These are phyloP conservation scores for Asteroscopus sphinx DNA, from an alignment of 2,888 invertebrate species.

Conservation along the genomic window DNA sequence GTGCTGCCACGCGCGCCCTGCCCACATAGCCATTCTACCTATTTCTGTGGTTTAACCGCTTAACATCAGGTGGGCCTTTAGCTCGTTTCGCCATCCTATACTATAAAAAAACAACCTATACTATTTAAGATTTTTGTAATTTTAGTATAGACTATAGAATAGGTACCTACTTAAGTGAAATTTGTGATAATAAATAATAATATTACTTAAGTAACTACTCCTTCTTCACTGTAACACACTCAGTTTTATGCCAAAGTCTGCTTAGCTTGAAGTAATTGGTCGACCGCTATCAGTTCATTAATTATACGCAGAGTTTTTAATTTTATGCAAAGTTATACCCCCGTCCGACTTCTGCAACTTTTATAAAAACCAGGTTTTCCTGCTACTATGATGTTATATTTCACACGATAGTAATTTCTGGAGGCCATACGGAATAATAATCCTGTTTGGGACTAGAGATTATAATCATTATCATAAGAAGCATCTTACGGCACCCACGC, in stretches of 20 bases:
- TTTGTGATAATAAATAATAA: too few relatives aligned
- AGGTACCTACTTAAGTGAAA: too few relatives aligned
- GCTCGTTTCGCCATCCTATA: too few relatives aligned
- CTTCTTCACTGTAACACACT: too few relatives aligned
- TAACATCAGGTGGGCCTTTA: too few relatives aligned
- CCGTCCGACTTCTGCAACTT: slow-evolving; percentile 1
- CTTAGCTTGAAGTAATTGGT: slow-evolving; percentile 23
- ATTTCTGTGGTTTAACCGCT: too few relatives aligned
- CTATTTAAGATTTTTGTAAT: too few relatives aligned
- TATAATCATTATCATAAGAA: slow-evolving; percentile 41
- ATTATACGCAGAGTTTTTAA: slow-evolving; percentile 15
- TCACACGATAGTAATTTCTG: slow-evolving; percentile 7
- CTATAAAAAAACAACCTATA: too few relatives aligned
- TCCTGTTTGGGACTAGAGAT: slow-evolving; percentile 3
- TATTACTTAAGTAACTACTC: too few relatives aligned
- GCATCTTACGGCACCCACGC: slow-evolving; percentile 19
- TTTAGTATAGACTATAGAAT: too few relatives aligned
- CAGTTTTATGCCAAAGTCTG: slow-evolving; percentile 12
- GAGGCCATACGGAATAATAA: background rate
- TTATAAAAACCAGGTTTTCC: slow-evolving; percentile 7
- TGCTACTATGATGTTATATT: background rate
- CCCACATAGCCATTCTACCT: too few relatives aligned
- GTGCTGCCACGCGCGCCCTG: too few relatives aligned
- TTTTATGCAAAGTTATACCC: slow-evolving; percentile 9
- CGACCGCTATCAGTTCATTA: slow-evolving; percentile 6